Percentiles rank a stretch among this genome's conserved stretches.
These are phyloP conservation scores for Danio albolineatus DNA, from an alignment of 2,797 vertebrate genomes.

Conservation along the genomic window DNA sequence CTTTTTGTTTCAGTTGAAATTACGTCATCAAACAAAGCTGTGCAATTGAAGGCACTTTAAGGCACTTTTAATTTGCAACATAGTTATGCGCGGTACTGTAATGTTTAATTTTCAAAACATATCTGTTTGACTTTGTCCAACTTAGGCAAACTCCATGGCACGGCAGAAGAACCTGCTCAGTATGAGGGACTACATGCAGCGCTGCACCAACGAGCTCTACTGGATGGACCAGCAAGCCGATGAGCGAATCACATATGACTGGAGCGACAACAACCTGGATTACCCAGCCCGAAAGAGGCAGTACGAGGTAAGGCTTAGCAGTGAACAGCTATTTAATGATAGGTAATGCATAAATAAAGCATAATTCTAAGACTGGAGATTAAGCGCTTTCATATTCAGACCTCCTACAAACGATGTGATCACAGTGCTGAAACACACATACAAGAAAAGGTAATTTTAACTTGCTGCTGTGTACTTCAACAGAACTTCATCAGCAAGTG, in stretches of 20 bases:
- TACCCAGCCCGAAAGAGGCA: constrained; percentile 92
- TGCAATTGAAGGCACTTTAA: too few species aligned
- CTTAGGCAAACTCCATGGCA: constrained; percentile 77
- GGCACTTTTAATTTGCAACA: neutral
- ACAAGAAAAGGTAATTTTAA: neutral
- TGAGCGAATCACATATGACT: constrained; percentile 91
- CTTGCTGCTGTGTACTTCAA: neutral
- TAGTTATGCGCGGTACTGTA: neutral
- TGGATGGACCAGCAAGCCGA: constrained; percentile 98
- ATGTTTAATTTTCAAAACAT: neutral
- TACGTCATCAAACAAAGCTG: too few species aligned
- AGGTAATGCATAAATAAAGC: neutral
- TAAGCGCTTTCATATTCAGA: neutral
- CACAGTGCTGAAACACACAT: neutral
- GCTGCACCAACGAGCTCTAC: constrained; percentile 97
- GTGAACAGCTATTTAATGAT: neutral
- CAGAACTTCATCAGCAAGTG: constrained; percentile 94
- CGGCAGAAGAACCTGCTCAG: constrained; percentile 89
- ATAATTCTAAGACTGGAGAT: neutral
- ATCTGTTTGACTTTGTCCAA: neutral
- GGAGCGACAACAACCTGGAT: constrained; percentile 94
- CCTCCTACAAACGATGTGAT: neutral
- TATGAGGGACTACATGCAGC: constrained; percentile 96
- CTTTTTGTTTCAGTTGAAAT: too few species aligned
- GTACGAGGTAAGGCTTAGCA: constrained; percentile 84